phyloP scores from a whole-genome alignment of 2,888 invertebrate genomes.

The Lypha dubia region DNA sequence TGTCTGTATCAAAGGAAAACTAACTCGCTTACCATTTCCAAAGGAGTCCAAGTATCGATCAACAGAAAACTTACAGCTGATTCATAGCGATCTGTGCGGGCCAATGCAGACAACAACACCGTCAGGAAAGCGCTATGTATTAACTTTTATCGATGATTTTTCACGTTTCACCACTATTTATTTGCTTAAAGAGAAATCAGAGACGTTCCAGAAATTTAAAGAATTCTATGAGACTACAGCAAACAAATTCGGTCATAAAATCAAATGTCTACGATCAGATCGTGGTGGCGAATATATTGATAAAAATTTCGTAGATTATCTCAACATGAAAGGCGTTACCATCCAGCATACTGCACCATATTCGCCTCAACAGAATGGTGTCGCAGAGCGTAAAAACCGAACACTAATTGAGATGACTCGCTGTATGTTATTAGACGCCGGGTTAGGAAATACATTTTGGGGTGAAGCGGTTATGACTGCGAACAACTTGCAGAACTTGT shows the following conservation, averaged over 20 bases:
- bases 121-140: too few relatives aligned
- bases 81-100: too few relatives aligned
- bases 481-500: slow-evolving; percentile 38
- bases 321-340: slow-evolving; percentile 72
- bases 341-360: slow-evolving; percentile 64
- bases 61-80: too few relatives aligned
- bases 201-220: too few relatives aligned
- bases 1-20: too few relatives aligned
- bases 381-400: slow-evolving; percentile 69
- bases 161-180: too few relatives aligned
- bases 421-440: slow-evolving; percentile 39
- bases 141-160: too few relatives aligned
- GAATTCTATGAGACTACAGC: too few relatives aligned
- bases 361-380: slow-evolving; percentile 69
- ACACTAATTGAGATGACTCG: slow-evolving; percentile 66
- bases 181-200: too few relatives aligned
- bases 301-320: background rate
- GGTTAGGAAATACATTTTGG: slow-evolving; percentile 43
- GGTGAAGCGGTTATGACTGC: slow-evolving; percentile 30
- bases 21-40: too few relatives aligned
- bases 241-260: slow-evolving; percentile 67
- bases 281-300: slow-evolving; percentile 11
- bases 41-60: too few relatives aligned
- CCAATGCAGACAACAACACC: too few relatives aligned
- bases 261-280: slow-evolving; percentile 31